phyloP scores from a whole-genome alignment of 2,113 vertebrate genomes.

The Astatoreochromis straeleni region DNA sequence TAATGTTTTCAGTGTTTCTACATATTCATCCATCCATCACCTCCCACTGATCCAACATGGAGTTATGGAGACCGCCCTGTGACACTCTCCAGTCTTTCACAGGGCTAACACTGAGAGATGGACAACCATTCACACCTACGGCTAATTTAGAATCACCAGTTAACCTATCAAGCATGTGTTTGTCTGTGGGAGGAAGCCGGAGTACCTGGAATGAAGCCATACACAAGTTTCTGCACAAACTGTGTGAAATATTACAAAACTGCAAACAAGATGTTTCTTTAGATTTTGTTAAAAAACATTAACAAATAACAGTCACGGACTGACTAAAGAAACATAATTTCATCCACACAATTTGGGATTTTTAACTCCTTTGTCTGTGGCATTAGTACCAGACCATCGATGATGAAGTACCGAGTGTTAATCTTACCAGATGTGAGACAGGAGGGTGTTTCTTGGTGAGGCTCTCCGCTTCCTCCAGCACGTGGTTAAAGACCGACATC shows the following conservation, averaged over 20 bases:
- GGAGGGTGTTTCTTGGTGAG: slow-evolving; percentile 91
- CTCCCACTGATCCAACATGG: background rate
- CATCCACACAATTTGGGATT: background rate
- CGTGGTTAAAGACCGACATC: slow-evolving; percentile 88
- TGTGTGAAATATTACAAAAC: background rate
- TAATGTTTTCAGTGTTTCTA: background rate
- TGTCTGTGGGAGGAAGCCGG: background rate
- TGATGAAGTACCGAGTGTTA: background rate
- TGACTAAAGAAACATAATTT: background rate
- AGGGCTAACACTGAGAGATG: background rate
- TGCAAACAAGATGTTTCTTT: background rate
- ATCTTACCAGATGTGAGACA: slow-evolving; percentile 88
- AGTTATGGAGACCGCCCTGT: background rate
- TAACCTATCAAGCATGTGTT: background rate
- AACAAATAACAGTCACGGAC: background rate
- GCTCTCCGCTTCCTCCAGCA: slow-evolving; percentile 90
- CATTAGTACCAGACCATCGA: background rate
- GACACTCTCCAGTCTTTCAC: background rate
- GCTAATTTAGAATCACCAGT: background rate
- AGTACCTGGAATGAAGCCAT: background rate
- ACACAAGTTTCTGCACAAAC: background rate
- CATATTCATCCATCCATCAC: background rate
- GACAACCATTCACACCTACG: background rate
- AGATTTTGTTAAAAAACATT: background rate
- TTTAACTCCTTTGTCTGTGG: background rate